Base-by-base conservation (phyloP, 2,888 invertebrate genomes). In the Scaptomyza tumidula region DNA sequence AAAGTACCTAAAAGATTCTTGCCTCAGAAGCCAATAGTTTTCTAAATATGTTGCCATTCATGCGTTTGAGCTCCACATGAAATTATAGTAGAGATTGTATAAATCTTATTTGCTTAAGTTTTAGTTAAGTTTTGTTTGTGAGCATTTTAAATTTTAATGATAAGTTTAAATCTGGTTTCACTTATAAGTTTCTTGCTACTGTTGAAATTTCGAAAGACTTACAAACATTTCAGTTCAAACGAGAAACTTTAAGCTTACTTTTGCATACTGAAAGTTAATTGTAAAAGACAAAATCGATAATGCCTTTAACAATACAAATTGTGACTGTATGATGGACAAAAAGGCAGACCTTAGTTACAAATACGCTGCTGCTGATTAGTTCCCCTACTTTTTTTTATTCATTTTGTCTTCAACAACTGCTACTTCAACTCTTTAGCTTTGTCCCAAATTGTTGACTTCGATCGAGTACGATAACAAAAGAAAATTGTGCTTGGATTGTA, bases 401-500 rank as follows among this genome's bases (percentile, higher is more conserved):
- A 24, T 24, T 24, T 5, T 4, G 24, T 5, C 24, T 24, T 24
- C 24, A 24, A 24, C 14, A 29, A 11, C 11, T 31, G 24, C 24
- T 19, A 33, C 10, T 33, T 33, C 6, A 50, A 35, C 41, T 27
- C 33, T 11, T 39, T 16, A 7, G 6, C 58, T 68, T 41, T 31
- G 35, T 41, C 13, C 46, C 46, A n/a, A 57, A 64, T 41, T 46
- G 45, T 61, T 65, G 62, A 63, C 83, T 71, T 39, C 80, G 68
- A 86, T 77, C 77, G 80, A 72, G 65, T 48, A 55, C 46, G 31
- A 44, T 64, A 55, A 70, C 63, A 78, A 80, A 85, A 64, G 60
- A 24, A 46, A 46, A 37, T 41, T 44, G 37, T 56, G 3, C 35
- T 35, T 67, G 56, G 39, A 77, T 75, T 67, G 75, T 43, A 39